Conservation (phyloP, 2,888 invertebrate species). For the Mycalesis mineus region DNA sequence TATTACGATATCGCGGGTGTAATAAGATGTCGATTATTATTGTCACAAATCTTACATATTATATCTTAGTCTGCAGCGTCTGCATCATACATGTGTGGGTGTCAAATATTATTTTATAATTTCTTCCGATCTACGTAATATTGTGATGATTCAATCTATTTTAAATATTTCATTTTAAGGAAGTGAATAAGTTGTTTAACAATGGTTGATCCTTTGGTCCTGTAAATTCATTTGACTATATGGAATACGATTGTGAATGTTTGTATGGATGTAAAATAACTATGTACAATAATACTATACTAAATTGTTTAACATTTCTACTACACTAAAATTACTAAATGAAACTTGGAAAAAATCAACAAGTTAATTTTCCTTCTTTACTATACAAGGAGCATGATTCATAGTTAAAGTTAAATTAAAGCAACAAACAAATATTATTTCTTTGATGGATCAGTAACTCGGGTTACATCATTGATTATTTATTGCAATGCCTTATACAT, state of each 20-base stretch:
- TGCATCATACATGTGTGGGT: slow-evolving; percentile 47
- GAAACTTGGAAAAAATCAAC: background rate
- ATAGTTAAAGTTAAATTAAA: background rate
- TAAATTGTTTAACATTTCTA: background rate
- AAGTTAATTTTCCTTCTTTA: background rate
- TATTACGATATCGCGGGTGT: slow-evolving; percentile 43
- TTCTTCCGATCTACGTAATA: slow-evolving; percentile 26
- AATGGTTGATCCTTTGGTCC: background rate
- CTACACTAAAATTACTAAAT: background rate
- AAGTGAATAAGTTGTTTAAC: background rate
- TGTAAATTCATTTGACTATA: too few species aligned
- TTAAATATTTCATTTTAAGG: slow-evolving; percentile 16
- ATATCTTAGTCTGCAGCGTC: slow-evolving; percentile 43
- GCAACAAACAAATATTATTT: background rate
- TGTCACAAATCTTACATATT: slow-evolving; percentile 33
- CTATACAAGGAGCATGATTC: slow-evolving; percentile 4
- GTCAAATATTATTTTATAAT: slow-evolving; percentile 33
- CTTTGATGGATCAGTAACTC: background rate
- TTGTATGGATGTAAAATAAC: too few species aligned
- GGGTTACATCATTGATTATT: too few species aligned
- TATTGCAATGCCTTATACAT: too few species aligned
- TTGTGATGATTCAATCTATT: slow-evolving; percentile 27
- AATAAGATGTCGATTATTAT: slow-evolving; percentile 34
- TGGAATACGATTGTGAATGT: background rate
- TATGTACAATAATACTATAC: too few species aligned